These are phyloP conservation scores for Xiphophorus maculatus DNA, from an alignment of 2,113 vertebrate genomes.

Conservation along the genomic window DNA sequence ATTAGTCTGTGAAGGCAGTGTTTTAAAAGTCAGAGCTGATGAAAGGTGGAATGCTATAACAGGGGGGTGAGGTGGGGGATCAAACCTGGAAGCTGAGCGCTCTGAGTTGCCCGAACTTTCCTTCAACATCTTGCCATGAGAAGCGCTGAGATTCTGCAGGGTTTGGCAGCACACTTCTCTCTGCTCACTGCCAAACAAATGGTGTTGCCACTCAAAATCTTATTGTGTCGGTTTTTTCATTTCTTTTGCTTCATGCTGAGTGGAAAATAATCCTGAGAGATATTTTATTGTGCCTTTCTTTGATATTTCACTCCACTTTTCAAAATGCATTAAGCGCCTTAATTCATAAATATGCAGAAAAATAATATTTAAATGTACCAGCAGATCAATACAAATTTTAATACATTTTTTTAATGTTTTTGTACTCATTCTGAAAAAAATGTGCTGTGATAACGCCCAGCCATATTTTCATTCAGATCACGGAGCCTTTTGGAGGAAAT, in stretches of 20 bases:
- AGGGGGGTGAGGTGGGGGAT: neutral
- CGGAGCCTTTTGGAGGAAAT: slow-evolving; percentile 64
- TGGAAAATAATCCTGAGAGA: neutral
- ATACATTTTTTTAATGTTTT: too few species aligned
- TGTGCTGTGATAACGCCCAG: neutral
- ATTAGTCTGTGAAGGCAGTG: neutral
- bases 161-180: slow-evolving; percentile 37
- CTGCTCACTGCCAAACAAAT: slow-evolving; percentile 73
- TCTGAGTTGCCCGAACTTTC: slow-evolving; percentile 53
- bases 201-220: slow-evolving; percentile 78
- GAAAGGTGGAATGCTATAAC: slow-evolving; percentile 46
- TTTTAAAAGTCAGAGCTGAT: slow-evolving; percentile 27
- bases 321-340: neutral
- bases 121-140: slow-evolving; percentile 50
- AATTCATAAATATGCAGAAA: too few species aligned
- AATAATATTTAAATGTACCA: too few species aligned
- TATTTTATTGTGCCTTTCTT: neutral
- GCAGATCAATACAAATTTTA: neutral
- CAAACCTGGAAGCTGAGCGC: slow-evolving; percentile 33
- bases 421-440: neutral
- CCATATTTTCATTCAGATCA: slow-evolving; percentile 44
- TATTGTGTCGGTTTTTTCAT: slow-evolving; percentile 4
- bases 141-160: slow-evolving; percentile 30
- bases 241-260: neutral
- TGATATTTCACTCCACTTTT: neutral